Evolutionary conservation across 2,797 vertebrate species (phyloP).

Genomic region (Rhynchonycteris naso): DNA sequence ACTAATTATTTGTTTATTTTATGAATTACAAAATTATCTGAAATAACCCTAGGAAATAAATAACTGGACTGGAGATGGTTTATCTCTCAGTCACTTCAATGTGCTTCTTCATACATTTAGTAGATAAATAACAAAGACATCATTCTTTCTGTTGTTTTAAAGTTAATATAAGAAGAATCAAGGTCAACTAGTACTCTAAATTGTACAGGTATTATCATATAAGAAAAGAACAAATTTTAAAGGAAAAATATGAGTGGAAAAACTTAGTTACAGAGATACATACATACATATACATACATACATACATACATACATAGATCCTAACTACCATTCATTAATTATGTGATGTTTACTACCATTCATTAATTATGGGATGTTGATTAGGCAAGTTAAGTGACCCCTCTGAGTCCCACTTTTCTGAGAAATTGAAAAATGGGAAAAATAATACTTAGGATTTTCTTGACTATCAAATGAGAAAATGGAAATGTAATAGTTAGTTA

Average conservation of each 20-base stretch:
- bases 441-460: constrained; percentile 28
- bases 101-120: constrained; percentile 13
- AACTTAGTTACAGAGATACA: neutral
- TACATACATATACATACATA: no score
- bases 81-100: neutral
- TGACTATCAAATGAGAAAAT: neutral
- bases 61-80: neutral
- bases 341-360: neutral
- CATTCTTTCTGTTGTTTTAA: neutral
- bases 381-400: neutral
- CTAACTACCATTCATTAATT: neutral
- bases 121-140: neutral
- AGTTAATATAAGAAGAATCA: neutral
- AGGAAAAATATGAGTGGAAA: neutral
- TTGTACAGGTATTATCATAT: neutral
- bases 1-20: neutral
- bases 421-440: constrained; percentile 30
- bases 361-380: neutral
- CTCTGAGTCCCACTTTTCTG: neutral
- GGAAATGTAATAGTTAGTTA: neutral
- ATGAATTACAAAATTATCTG: neutral
- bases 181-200: neutral
- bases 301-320: neutral
- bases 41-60: neutral
- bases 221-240: neutral